phyloP scores from a whole-genome alignment of 1,140 invertebrate genomes.

The Phthorimaea operculella region DNA sequence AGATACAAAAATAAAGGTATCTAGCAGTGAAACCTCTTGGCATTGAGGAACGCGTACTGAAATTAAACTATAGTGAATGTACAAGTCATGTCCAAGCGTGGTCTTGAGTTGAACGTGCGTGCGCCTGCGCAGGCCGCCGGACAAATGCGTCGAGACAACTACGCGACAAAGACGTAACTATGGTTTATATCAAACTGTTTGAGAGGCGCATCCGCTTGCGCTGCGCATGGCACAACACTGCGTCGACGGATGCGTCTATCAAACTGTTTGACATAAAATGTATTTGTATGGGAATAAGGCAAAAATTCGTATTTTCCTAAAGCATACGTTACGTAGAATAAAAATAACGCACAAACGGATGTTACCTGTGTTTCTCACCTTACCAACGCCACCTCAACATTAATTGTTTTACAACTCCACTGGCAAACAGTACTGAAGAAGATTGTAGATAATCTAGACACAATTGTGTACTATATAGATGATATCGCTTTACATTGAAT shows the following conservation, averaged over 20 bases:
- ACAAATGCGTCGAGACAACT: not conserved
- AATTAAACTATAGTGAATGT: conserved; percentile 27
- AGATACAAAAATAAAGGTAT: conserved; percentile 49
- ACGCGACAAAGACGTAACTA: no score
- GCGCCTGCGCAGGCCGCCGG: not conserved
- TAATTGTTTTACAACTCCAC: not conserved
- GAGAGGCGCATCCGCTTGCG: no score
- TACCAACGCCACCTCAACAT: not conserved
- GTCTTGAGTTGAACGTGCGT: conserved; percentile 20
- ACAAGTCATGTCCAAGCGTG: conserved; percentile 27
- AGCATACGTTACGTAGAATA: no score
- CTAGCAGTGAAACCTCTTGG: conserved; percentile 47
- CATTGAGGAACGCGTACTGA: conserved; percentile 27
- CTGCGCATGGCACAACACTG: no score
- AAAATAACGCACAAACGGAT: no score
- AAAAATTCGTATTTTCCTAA: no score
- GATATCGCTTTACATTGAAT: not conserved
- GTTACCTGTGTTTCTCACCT: no score
- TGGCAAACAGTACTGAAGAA: not conserved
- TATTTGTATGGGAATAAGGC: no score
- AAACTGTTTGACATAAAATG: no score
- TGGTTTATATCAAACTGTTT: no score
- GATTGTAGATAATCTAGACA: not conserved
- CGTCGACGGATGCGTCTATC: no score
- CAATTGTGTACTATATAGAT: not conserved